Evolutionary conservation across 2,113 vertebrate species (phyloP), one percentile per base, ranked within the genome.

Genomic region (Silurus glanis): DNA sequence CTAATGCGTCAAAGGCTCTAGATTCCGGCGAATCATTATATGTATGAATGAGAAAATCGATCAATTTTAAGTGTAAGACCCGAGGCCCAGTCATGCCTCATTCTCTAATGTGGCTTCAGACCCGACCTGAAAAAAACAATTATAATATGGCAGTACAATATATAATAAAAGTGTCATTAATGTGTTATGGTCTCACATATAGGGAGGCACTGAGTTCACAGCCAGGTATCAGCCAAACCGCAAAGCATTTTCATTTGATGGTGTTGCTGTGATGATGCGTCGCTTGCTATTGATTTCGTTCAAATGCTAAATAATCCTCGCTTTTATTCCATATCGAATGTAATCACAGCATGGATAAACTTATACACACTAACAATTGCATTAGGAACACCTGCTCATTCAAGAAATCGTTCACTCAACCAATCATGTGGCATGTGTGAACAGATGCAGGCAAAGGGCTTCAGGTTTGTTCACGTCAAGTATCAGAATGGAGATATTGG

Each of bases 31-130:
- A 80, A 37, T 37, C 37, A 2, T 66, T 19, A 85, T 55, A 61
- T 17, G 28, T 5, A 51, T 55, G 3, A 78, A 19, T 55, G n/a
- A 4, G 2, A 25, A 55, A 56, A 9, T 12, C 12, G 9, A 80
- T 21, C 28, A 10, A 21, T 80, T 80, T 37, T 21, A 37, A 10
- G 25, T 45, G 16, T 17, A 58, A 79, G 9, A 45, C 55, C 55
- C 28, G 56, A 80, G 78, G 78, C 78, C 56, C 78, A 78, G 71
- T 84, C 53, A 74, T 21, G 56, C 62, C 12, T 51, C 66, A 23
- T 25, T 79, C 16, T 53, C 72, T 28, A 67, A 67, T 23, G 51
- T 80, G 25, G 16, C 61, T n/a, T 58, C 67, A 85, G 79, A 79
- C 47, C 75, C 45, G 61, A 23, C 61, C 25, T 23, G 56, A 53